Evolutionary conservation across 2,113 vertebrate species (phyloP).

Genomic region (Willisornis vidua): DNA sequence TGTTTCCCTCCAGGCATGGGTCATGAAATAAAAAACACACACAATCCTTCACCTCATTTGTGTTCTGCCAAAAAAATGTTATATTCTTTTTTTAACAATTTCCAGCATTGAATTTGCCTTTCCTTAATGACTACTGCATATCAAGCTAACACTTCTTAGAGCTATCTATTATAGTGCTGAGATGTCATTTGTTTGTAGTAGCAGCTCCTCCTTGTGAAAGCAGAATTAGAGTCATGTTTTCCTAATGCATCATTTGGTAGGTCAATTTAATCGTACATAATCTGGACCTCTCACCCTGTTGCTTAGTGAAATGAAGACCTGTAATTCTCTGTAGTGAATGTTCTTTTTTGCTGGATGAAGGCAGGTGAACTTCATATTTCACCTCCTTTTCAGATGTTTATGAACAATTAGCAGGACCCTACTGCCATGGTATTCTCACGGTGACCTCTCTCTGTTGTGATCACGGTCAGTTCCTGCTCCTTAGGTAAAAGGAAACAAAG

Average conservation of each 20-base stretch:
- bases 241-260: neutral
- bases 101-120: neutral
- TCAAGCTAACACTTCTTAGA: neutral
- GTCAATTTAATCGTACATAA: fast-evolving
- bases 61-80: neutral
- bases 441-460: neutral
- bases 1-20: neutral
- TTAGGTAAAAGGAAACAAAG: neutral
- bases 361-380: neutral
- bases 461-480: neutral
- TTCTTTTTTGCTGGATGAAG: neutral
- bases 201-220: neutral
- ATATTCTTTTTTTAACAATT: neutral
- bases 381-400: neutral
- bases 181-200: neutral
- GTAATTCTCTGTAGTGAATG: neutral
- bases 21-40: neutral
- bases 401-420: neutral
- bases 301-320: neutral
- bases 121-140: neutral
- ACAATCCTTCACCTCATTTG: neutral
- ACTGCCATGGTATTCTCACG: neutral
- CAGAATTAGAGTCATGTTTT: neutral
- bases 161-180: neutral
- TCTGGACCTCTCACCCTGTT: neutral